Evolutionary conservation across 1,140 invertebrate species (phyloP), one percentile per base, ranked within the genome.

Genomic region (Drosophila tropicalis): DNA sequence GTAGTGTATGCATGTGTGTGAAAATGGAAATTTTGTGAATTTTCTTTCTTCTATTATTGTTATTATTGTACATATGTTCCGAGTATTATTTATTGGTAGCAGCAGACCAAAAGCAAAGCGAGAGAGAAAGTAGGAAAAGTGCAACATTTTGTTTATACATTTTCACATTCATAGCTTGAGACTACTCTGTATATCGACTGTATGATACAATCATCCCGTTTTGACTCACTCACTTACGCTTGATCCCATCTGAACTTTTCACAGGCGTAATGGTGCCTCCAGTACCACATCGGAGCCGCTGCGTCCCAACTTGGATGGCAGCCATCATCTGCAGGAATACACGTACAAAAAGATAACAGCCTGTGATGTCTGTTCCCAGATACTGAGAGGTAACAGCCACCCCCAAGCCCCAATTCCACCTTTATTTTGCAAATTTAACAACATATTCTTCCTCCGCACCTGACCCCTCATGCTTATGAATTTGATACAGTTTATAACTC

Each of bases 311-410:
- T 93, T 94, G 55, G 94, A 95, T 75, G 93, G 94, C 10, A 94
- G 95, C 40, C 97, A 98, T 92, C 95, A 96, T 77, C 97, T 98
- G 93, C 96, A 97, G 92, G 97, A 98, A 92, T 97, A 98, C 92
- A 98, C 97, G 2, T 98, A 98, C 92, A 98, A 98, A 92, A 98
- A 98, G 93, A 98, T 98, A 76, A 98, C 97, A 13, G 97, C 97
- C 5, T 98, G 97, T 92, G 97, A 98, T 92, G 95, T 97, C 62
- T 98, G 97, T 92, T 97, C 96, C 36, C 97, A 98, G 93, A 96
- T 98, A 44, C 93, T 98, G 19, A 94, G 97, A 94, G 96, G 96
- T 97, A 93, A 44, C 2, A 10, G 17, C 12, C 44, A 47, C 36
- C 12, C 36, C 36, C 41, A 17, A 1, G 6, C 15, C 17, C 40